Evolutionary conservation across 37 sponge, comb jelly and placozoan species (phyloP), one percentile per base, ranked within the genome.

Genomic region (Spongilla lacustris): DNA sequence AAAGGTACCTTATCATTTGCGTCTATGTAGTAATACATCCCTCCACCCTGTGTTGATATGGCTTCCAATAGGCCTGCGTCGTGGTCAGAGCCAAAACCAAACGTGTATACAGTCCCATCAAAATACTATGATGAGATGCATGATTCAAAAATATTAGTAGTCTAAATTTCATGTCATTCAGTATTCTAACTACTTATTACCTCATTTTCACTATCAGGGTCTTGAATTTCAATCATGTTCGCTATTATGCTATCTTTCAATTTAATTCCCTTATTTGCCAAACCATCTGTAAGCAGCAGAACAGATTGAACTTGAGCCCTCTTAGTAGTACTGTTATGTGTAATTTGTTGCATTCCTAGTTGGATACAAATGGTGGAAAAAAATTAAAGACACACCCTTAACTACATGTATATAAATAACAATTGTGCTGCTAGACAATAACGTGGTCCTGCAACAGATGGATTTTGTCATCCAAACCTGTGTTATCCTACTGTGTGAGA

Each of bases 1-100:
- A 8, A 58, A 58, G 1, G 27, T 50, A 95, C 93, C 93, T 97
- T 97, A 76, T 97, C 97, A 77, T 80, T 83, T 21, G 80, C 38
- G 74, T 97, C 97, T 78, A 97, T 97, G 85, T 76, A 97, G 76
- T 94, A 97, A 77, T 97, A 97, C 49, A 92, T 87, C 35, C 97
- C 97, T 35, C 92, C 88, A 38, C 88, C 95, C 22, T 88, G 88
- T 26, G 90, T 87, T 17, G 95, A 91, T 33, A 97, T 90, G 30
- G 89, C 92, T 49, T 94, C 91, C 73, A 97, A 85, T 69, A 97
- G 69, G 30, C 26, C 46, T 46, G 95, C 88, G 81, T 90, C 79
- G 73, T 94, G 97, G 66, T 97, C 93, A 85, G 87, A 80, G 0
- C 97, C 97, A 76, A 94, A 97, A 0, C 97, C 97, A 88, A 97